Evolutionary conservation across 2,797 vertebrate genomes (phyloP), one percentile per base, ranked within the genome.

Genomic region (Pagetopsis macropterus): DNA sequence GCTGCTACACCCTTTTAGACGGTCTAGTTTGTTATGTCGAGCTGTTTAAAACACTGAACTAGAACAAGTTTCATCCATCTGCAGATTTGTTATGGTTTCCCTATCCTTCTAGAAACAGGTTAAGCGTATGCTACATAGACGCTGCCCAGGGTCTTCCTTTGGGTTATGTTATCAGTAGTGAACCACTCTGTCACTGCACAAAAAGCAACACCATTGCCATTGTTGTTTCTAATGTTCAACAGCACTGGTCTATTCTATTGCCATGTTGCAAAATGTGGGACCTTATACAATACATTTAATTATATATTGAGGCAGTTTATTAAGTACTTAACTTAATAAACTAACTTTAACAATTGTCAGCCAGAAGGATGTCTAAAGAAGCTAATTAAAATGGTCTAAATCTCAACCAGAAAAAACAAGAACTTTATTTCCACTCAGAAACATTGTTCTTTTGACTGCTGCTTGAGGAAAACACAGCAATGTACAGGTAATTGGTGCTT

Each of bases 91-190:
- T 52, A 62, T 62, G 52, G 19, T 68, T 77, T 86, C 16, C 56
- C 81, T 44, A 58, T 85, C 23, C 40, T 65, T 45, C 19, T 45
- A 56, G 43, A 73, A 69, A 51, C 33, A 79, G 70, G n/a, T 23
- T 57, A 40, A 72, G 60, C 63, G 65, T 65, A 77, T 83, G 66
- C 51, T 40, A 41, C 46, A 52, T 62, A 76, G 56, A 69, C 76
- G 55, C 61, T 72, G 70, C 72, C 75, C 44, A 55, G 54, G 48
- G 69, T 70, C 76, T 78, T 55, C 84, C 78, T 59, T 82, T 78
- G 21, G 62, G 76, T 77, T 79, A 64, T 81, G 70, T 78, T 69
- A 74, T 75, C 57, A 87, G 45, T 33, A 10, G 43, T 33, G 49
- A 66, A 27, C 40, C 51, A 41, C 33, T 72, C 63, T 19, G 21